These are phyloP conservation scores for Agrenia bidenticulata DNA, from an alignment of 2,888 invertebrate species.

Conservation along the genomic window DNA sequence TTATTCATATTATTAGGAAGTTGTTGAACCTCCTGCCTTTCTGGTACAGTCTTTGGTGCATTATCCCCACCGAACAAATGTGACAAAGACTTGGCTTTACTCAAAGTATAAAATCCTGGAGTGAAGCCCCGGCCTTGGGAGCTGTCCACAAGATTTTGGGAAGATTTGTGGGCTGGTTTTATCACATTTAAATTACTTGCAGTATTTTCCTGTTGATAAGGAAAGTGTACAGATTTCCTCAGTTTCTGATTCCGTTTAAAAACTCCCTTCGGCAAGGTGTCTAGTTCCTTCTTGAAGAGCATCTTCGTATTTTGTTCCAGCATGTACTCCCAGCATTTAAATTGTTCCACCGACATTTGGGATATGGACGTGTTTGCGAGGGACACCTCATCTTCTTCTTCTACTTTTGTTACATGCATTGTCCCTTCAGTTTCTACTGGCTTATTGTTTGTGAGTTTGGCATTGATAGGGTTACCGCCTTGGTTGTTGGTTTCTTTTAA, in stretches of 20 bases:
- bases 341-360: conserved; percentile 76
- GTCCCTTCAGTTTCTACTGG: not conserved
- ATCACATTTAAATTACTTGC: conserved; percentile 52
- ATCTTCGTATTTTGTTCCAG: conserved; percentile 85
- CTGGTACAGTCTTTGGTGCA: not conserved
- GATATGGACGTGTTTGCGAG: conserved; percentile 56
- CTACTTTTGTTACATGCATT: not conserved
- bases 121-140: not conserved
- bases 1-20: conserved; percentile 5
- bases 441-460: not conserved
- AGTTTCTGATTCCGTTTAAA: conserved; percentile 48
- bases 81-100: conserved; percentile 48
- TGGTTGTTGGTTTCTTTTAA: conserved; percentile 2
- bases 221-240: conserved; percentile 50
- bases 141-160: conserved; percentile 23
- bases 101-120: conserved; percentile 50
- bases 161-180: conserved; percentile 53
- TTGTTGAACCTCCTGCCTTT: conserved; percentile 19
- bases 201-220: conserved; percentile 55
- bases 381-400: conserved; percentile 50
- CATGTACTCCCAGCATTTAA: conserved; percentile 92
- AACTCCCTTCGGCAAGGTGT: conserved; percentile 65
- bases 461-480: not conserved
- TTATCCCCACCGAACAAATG: conserved; percentile 35
- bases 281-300: conserved; percentile 82